Evolutionary conservation across 2,113 vertebrate species (phyloP).

Genomic region (Ramphastos sulfuratus): DNA sequence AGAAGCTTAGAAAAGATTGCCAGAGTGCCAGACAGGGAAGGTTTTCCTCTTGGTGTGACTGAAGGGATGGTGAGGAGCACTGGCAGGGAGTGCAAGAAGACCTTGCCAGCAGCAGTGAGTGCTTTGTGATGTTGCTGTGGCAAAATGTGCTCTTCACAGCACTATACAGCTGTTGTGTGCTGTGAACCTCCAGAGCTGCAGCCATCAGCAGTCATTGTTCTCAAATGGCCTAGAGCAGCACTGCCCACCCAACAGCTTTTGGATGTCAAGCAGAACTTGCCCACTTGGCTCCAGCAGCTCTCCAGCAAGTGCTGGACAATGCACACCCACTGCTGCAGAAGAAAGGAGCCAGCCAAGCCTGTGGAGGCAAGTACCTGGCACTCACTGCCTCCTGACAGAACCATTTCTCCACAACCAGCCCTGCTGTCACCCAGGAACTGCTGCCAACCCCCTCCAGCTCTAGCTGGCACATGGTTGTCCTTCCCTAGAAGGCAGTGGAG

Average conservation of each 20-base stretch:
- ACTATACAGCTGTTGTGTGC: neutral
- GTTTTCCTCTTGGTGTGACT: neutral
- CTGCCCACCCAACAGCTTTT: neutral
- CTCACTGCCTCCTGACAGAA: neutral
- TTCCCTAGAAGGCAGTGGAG: fast-evolving
- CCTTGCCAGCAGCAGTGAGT: fast-evolving
- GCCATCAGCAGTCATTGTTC: neutral
- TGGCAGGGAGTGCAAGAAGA: neutral
- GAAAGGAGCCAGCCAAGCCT: neutral
- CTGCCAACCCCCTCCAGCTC: neutral
- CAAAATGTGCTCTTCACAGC: neutral
- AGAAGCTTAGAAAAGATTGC: neutral
- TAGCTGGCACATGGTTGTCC: fast-evolving
- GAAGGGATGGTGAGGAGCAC: neutral
- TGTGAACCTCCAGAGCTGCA: neutral
- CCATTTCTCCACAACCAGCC: neutral
- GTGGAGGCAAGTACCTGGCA: neutral
- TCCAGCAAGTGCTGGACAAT: neutral
- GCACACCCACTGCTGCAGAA: neutral
- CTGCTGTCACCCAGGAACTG: neutral
- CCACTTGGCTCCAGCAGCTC: neutral
- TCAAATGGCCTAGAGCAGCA: neutral
- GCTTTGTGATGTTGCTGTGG: fast-evolving
- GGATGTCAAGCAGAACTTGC: neutral
- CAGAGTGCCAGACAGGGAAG: neutral